A percentile compares a stretch with the other conserved stretches of the same genome.
These are phyloP conservation scores for Coleophora flavipennella DNA, from an alignment of 2,888 invertebrate genomes.

Conservation along the genomic window DNA sequence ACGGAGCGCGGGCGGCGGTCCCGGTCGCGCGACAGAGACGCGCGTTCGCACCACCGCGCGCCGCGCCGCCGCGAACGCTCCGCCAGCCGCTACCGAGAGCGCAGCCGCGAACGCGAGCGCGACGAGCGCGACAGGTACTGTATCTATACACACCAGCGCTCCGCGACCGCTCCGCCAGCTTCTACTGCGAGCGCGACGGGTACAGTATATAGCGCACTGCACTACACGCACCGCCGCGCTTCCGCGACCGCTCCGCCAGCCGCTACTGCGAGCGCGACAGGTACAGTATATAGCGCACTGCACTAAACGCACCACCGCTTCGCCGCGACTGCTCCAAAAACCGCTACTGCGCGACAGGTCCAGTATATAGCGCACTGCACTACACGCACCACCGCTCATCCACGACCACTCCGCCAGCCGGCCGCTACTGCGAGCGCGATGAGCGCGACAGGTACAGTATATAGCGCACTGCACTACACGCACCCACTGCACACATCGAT, in stretches of 20 bases:
- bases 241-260: constrained; percentile 53
- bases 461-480: too few relatives aligned
- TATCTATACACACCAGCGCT: background rate
- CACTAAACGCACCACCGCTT: background rate
- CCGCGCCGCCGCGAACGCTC: constrained; percentile 56
- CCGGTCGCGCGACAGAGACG: constrained; percentile 48
- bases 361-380: too few relatives aligned
- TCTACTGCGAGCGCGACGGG: too few relatives aligned
- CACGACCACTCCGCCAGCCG: constrained; percentile 54
- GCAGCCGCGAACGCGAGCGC: constrained; percentile 55
- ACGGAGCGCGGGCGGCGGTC: constrained; percentile 56
- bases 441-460: constrained; percentile 31
- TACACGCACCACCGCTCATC: constrained; percentile 52
- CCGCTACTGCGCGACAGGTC: too few relatives aligned
- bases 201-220: too few relatives aligned
- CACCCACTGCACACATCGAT: too few relatives aligned
- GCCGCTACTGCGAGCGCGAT: constrained; percentile 54
- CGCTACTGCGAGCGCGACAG: constrained; percentile 57
- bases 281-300: too few relatives aligned
- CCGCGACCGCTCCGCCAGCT: background rate
- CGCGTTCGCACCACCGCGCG: constrained; percentile 48
- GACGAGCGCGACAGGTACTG: constrained; percentile 46
- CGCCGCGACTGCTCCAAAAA: background rate
- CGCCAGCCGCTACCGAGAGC: constrained; percentile 52
- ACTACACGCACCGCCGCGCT: too few relatives aligned